These are phyloP conservation scores for Coptodon bakossiorum DNA, from an alignment of 2,113 vertebrate species.

Conservation along the genomic window DNA sequence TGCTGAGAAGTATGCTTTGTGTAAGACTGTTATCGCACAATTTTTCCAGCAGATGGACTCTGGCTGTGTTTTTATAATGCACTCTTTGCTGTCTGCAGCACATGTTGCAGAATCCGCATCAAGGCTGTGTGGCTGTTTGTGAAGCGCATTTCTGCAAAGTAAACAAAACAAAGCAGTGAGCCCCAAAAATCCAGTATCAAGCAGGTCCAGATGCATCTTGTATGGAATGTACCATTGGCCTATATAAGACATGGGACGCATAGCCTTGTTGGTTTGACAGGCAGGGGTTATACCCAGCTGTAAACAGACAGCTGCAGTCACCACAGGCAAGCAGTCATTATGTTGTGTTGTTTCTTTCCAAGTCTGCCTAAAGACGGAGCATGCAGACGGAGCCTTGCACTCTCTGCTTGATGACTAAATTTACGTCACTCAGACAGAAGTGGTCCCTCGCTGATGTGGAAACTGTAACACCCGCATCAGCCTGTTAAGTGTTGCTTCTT, in stretches of 20 bases:
- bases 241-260: background rate
- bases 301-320: background rate
- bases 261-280: background rate
- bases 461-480: background rate
- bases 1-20: background rate
- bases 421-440: background rate
- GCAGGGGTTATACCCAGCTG: background rate
- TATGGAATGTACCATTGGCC: background rate
- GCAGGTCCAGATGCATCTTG: background rate
- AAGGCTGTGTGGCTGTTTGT: background rate
- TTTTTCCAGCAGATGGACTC: background rate
- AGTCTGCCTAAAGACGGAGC: background rate
- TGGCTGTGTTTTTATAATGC: background rate
- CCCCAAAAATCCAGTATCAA: background rate
- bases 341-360: background rate
- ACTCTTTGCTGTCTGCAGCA: background rate
- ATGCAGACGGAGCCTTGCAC: background rate
- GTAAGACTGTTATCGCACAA: background rate
- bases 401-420: background rate
- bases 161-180: background rate
- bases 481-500: background rate
- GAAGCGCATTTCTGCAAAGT: background rate
- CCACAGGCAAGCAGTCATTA: background rate
- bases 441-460: background rate
- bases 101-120: background rate